Evolutionary conservation across 1,140 invertebrate species (phyloP).

Genomic region (Drosophila grimshawi): DNA sequence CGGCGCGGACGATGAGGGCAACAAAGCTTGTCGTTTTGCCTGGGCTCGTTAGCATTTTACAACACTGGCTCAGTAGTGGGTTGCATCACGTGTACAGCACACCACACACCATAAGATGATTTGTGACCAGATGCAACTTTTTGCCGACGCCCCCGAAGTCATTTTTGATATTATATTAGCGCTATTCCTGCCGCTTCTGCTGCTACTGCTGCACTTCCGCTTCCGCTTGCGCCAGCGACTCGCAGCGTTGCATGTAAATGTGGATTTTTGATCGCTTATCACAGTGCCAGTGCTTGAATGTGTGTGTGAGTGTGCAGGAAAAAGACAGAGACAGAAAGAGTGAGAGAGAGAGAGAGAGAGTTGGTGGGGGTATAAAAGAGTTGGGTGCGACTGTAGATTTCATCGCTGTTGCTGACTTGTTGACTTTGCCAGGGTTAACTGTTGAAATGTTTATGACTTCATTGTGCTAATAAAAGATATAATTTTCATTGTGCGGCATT

Average conservation of each 20-base stretch:
- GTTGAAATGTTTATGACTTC: conserved; percentile 78
- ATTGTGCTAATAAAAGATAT: conserved; percentile 81
- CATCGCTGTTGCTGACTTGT: conserved; percentile 79
- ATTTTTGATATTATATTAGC: conserved; percentile 81
- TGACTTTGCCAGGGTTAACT: conserved; percentile 73
- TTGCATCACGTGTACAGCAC: conserved; percentile 57
- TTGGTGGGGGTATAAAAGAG: not conserved
- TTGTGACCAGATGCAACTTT: conserved; percentile 79
- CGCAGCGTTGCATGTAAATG: conserved; percentile 75
- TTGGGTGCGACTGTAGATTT: conserved; percentile 66
- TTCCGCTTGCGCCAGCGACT: conserved; percentile 61
- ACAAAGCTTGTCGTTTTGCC: conserved; percentile 68
- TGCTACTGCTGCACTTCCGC: conserved; percentile 63
- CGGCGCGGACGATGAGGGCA: conserved; percentile 32
- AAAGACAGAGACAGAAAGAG: not conserved
- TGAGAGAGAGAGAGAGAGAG: too few species aligned
- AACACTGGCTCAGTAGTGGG: conserved; percentile 67
- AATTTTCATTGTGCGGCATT: conserved; percentile 49
- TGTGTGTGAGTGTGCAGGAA: conserved; percentile 13
- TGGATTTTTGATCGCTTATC: conserved; percentile 76
- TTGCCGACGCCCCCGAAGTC: conserved; percentile 78
- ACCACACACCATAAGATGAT: conserved; percentile 59
- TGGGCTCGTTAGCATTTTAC: conserved; percentile 80
- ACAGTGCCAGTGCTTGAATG: conserved; percentile 12
- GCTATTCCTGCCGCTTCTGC: conserved; percentile 45